phyloP scores from a whole-genome alignment of 2,888 invertebrate genomes.

The Apocheima hispidaria region DNA sequence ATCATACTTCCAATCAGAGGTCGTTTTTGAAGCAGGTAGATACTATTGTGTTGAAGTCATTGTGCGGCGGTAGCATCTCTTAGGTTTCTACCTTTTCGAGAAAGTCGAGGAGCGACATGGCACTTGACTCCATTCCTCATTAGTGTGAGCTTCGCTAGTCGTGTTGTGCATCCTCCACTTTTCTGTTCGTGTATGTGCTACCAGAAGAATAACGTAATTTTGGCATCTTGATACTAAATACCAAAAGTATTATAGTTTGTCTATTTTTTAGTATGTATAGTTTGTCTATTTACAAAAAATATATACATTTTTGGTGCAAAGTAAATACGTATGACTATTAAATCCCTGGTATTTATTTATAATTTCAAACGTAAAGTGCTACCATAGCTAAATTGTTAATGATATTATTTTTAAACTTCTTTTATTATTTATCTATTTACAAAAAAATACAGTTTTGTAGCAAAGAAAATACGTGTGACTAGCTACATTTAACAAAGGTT shows the following conservation, averaged over 20 bases:
- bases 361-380: no score
- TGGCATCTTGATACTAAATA: background rate
- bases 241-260: background rate
- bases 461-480: no score
- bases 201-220: background rate
- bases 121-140: conserved; percentile 60
- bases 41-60: background rate
- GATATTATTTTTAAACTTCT: no score
- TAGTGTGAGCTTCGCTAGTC: conserved; percentile 50
- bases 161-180: conserved; percentile 35
- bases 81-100: conserved; percentile 23
- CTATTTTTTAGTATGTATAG: background rate
- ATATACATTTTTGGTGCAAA: no score
- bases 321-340: no score
- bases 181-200: conserved; percentile 1
- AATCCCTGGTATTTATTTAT: no score
- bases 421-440: no score
- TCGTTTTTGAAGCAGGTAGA: background rate
- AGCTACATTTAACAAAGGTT: no score
- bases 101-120: conserved; percentile 38
- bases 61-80: conserved; percentile 13
- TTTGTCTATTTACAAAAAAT: no score
- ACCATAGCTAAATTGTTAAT: no score
- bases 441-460: no score
- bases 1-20: background rate